These are phyloP conservation scores for Dipodomys stephensi DNA, from an alignment of 2,113 vertebrate species.

Conservation along the genomic window DNA sequence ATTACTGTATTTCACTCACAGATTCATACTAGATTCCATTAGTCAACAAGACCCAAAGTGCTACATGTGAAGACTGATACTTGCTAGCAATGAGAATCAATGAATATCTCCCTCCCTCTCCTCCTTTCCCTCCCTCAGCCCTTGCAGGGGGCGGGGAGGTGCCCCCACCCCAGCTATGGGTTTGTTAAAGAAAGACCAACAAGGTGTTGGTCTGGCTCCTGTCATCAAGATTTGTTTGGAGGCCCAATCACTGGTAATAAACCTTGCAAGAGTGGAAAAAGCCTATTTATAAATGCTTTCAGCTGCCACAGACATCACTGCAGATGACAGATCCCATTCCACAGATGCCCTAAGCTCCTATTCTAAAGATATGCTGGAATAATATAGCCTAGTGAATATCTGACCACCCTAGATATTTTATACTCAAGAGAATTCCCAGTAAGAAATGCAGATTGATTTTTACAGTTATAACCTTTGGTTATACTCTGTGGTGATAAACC, in stretches of 20 bases:
- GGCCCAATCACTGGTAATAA: not conserved
- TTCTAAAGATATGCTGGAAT: conserved; percentile 63
- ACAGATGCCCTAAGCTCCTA: conserved; percentile 47
- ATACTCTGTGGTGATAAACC: conserved; percentile 11
- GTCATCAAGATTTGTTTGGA: conserved; percentile 71
- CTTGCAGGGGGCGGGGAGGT: too few species aligned
- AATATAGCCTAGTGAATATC: conserved; percentile 2
- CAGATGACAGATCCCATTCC: conserved; percentile 65
- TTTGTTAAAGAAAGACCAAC: conserved; percentile 62
- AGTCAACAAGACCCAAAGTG: conserved; percentile 13
- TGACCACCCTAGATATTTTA: not conserved
- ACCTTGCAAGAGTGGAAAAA: conserved; percentile 46
- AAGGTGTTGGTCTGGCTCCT: conserved; percentile 50
- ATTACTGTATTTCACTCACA: conserved; percentile 4
- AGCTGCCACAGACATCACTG: conserved; percentile 70
- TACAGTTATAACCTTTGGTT: not conserved
- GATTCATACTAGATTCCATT: not conserved
- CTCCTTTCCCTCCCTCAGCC: not conserved
- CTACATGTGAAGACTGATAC: not conserved
- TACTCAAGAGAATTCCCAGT: conserved; percentile 1
- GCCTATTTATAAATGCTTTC: conserved; percentile 75
- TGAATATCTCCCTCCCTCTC: not conserved
- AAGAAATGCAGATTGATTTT: conserved; percentile 52
- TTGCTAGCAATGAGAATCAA: not conserved
- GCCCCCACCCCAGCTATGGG: not conserved